Evolutionary conservation across 2,888 invertebrate species (phyloP).

Genomic region (Phrixothrix hirtus): DNA sequence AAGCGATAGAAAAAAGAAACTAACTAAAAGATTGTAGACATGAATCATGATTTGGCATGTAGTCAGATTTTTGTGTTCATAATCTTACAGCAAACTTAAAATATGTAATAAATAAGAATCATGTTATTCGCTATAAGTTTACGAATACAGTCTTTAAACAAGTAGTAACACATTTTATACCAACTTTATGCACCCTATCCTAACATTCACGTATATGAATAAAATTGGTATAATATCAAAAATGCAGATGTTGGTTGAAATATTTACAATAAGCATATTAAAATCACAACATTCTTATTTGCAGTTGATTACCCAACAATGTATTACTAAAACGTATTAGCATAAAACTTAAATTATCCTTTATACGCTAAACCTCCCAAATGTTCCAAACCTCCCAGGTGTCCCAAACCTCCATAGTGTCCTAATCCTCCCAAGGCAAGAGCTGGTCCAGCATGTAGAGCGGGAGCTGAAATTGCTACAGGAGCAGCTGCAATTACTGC

Average conservation of each 20-base stretch:
- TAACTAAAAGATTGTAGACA: conserved; percentile 30
- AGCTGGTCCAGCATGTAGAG: conserved; percentile 21
- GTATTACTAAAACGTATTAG: conserved; percentile 21
- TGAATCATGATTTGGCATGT: conserved; percentile 41
- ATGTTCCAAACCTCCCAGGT: conserved; percentile 16
- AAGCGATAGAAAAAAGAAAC: conserved; percentile 27
- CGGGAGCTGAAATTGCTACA: conserved; percentile 31
- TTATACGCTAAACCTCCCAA: conserved; percentile 16
- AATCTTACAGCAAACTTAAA: conserved; percentile 9
- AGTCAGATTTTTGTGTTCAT: conserved; percentile 9
- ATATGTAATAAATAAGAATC: conserved; percentile 15
- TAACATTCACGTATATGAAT: too few relatives aligned
- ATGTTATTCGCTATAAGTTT: background rate
- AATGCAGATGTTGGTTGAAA: too few relatives aligned
- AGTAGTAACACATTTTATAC: too few relatives aligned
- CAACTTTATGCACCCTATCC: too few relatives aligned
- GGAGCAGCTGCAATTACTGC: conserved; percentile 42
- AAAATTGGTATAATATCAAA: too few relatives aligned
- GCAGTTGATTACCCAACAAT: too few relatives aligned
- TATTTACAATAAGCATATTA: too few relatives aligned
- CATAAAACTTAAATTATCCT: too few relatives aligned
- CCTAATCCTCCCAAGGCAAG: conserved; percentile 19
- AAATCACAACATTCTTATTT: too few relatives aligned
- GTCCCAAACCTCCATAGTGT: conserved; percentile 9
- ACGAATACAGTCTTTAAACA: background rate